Conservation (phyloP, 2,797 vertebrate species). For the Brachymystax lenok region DNA sequence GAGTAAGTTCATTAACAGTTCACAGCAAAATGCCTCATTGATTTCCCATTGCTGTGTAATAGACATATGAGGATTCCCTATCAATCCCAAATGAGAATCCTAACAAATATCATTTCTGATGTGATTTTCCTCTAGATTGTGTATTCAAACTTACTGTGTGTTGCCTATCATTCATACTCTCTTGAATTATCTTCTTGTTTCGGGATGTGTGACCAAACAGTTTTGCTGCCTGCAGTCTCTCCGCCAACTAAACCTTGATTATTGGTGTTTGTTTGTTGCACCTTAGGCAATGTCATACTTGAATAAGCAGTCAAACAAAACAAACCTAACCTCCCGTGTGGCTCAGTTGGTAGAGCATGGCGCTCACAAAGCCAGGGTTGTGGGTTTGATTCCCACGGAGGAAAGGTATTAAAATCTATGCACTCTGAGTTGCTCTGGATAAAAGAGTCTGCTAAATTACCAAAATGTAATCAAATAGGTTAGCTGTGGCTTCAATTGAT, state of each 20-base stretch:
- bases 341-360: too few species aligned
- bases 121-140: background rate
- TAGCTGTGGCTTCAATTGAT: background rate
- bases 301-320: background rate
- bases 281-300: conserved; percentile 8
- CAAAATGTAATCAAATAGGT: background rate
- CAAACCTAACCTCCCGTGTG: too few species aligned
- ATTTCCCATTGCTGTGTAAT: conserved; percentile 54
- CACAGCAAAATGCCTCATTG: conserved; percentile 64
- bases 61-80: conserved; percentile 12
- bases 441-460: too few species aligned
- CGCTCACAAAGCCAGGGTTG: too few species aligned
- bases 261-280: background rate
- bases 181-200: background rate
- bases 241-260: background rate
- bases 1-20: conserved; percentile 67
- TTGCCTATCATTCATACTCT: too few species aligned
- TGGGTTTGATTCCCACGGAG: too few species aligned
- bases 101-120: conserved; percentile 27
- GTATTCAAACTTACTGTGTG: background rate
- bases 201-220: background rate
- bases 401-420: too few species aligned
- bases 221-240: background rate
- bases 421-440: too few species aligned
- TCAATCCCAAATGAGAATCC: conserved; percentile 35